Conservation (phyloP, 2,888 invertebrate genomes). For the Diadegma fenestrale region DNA sequence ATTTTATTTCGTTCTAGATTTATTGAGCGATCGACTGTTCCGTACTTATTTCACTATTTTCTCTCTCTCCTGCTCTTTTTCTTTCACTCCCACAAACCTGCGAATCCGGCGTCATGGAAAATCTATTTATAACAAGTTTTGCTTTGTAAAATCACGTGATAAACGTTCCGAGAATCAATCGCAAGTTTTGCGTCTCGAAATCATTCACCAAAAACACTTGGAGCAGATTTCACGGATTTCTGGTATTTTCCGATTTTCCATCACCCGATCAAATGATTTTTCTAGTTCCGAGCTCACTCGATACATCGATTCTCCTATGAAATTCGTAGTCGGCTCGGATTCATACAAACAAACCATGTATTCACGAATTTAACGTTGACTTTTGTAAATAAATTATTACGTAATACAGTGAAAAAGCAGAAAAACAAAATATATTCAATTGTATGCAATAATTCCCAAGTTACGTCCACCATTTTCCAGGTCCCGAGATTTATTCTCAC, state of each 20-base stretch:
- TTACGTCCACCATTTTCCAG: background rate
- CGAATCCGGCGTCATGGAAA: slow-evolving; percentile 4
- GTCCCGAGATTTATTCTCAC: no score
- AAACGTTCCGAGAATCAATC: slow-evolving; percentile 7
- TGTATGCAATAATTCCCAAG: background rate
- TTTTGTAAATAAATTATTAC: slow-evolving; percentile 72
- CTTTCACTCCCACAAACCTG: slow-evolving; percentile 6
- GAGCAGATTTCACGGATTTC: slow-evolving; percentile 40
- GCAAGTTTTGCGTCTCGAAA: background rate
- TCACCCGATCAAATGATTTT: slow-evolving; percentile 17
- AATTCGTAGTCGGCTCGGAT: slow-evolving; percentile 19
- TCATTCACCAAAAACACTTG: slow-evolving; percentile 18
- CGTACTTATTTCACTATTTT: slow-evolving; percentile 3
- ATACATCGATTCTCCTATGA: slow-evolving; percentile 42
- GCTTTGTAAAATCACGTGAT: slow-evolving; percentile 7
- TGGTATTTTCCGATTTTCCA: slow-evolving; percentile 23
- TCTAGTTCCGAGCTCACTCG: background rate
- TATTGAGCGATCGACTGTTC: slow-evolving; percentile 26
- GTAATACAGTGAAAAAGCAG: slow-evolving; percentile 47
- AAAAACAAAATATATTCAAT: background rate
- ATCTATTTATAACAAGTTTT: slow-evolving; percentile 13
- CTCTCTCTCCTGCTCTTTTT: slow-evolving; percentile 8
- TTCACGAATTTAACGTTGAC: slow-evolving; percentile 60
- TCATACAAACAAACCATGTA: slow-evolving; percentile 50
- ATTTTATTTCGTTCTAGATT: slow-evolving; percentile 32